A percentile compares a stretch with the other conserved stretches of the same genome.
Conservation (phyloP, 2,888 invertebrate genomes). For the Agrilus biguttatus region DNA sequence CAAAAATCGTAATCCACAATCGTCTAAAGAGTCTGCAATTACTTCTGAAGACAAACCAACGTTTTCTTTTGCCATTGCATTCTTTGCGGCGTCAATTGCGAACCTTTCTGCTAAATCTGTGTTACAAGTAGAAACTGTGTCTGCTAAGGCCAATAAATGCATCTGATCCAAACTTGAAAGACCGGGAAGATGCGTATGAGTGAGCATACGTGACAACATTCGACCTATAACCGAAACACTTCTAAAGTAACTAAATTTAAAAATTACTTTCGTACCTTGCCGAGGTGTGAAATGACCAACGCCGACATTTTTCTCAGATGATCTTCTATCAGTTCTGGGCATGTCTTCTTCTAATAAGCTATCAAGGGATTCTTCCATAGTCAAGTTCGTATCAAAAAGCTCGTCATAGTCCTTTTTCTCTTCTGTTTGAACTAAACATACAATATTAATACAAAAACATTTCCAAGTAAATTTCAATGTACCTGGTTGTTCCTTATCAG, state of each 20-base stretch:
- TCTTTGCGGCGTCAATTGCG: slow-evolving; percentile 53
- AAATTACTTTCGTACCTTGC: slow-evolving; percentile 37
- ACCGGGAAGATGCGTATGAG: slow-evolving; percentile 90
- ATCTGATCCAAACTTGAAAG: slow-evolving; percentile 95
- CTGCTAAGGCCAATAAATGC: slow-evolving; percentile 96
- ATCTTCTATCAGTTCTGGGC: slow-evolving; percentile 30
- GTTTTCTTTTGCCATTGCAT: slow-evolving; percentile 51
- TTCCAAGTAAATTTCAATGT: slow-evolving; percentile 8
- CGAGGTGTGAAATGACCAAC: slow-evolving; percentile 78
- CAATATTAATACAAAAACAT: neutral
- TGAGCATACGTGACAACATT: slow-evolving; percentile 74
- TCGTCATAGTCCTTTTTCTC: slow-evolving; percentile 68
- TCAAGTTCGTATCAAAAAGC: slow-evolving; percentile 63
- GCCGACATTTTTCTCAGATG: slow-evolving; percentile 26
- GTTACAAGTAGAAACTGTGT: slow-evolving; percentile 90
- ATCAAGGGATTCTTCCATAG: slow-evolving; percentile 71
- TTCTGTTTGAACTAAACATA: slow-evolving; percentile 28
- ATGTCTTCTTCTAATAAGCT: slow-evolving; percentile 56
- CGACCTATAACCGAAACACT: slow-evolving; percentile 38
- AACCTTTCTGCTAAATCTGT: slow-evolving; percentile 76
- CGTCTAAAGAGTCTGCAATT: slow-evolving; percentile 75
- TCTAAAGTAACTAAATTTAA: slow-evolving; percentile 1
- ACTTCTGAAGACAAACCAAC: slow-evolving; percentile 39
- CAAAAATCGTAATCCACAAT: slow-evolving; percentile 91
- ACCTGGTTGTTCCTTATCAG: slow-evolving; percentile 73